phyloP scores from a whole-genome alignment of 2,888 invertebrate genomes.

The Seira musarum region DNA sequence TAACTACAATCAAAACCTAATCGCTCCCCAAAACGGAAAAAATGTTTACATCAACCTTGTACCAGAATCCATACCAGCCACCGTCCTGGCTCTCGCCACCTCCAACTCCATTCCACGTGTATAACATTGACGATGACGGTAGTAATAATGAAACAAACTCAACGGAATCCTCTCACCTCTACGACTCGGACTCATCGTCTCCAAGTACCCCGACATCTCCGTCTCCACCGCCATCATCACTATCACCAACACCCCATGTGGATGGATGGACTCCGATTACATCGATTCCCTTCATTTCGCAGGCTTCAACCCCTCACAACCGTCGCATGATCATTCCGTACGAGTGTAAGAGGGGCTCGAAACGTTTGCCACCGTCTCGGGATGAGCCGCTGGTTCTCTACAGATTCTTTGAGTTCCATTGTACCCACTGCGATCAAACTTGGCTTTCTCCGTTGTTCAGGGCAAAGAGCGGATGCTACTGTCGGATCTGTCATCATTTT shows the following conservation, averaged over 20 bases:
- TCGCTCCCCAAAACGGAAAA: not conserved
- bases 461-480: constrained; percentile 50
- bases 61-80: not conserved
- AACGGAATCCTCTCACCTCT: too few species aligned
- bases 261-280: too few species aligned
- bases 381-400: constrained; percentile 52
- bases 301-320: constrained; percentile 40
- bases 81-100: not conserved
- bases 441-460: constrained; percentile 50
- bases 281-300: not conserved
- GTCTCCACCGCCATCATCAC: not conserved
- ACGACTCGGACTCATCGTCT: not conserved
- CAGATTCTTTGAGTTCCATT: constrained; percentile 56
- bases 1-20: too few species aligned
- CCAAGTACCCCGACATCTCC: not conserved
- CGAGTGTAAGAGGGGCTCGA: constrained; percentile 15
- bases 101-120: constrained; percentile 30
- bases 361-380: constrained; percentile 27
- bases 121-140: constrained; percentile 43
- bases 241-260: not conserved
- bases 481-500: constrained; percentile 59
- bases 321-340: constrained; percentile 52
- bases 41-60: constrained; percentile 24
- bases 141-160: too few species aligned
- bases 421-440: constrained; percentile 27